phyloP scores from a whole-genome alignment of 1,140 invertebrate species.

The Panulirus ornatus region DNA sequence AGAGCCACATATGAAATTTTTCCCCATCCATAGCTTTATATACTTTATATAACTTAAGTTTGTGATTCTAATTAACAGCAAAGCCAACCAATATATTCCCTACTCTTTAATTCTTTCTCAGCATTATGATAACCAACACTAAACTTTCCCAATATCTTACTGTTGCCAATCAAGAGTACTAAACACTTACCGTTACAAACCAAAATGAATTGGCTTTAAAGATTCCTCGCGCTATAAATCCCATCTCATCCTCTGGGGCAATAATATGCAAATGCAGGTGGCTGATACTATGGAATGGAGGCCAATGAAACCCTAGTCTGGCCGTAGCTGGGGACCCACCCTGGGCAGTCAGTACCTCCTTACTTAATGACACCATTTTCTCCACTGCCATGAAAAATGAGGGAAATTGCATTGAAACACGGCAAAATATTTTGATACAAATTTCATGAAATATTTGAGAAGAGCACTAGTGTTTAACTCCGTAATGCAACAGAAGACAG shows the following conservation, averaged over 20 bases:
- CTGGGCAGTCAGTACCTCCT: conserved; percentile 77
- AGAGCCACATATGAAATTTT: background rate
- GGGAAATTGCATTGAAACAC: no score
- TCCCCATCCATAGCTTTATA: background rate
- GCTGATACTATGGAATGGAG: conserved; percentile 89
- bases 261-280: conserved; percentile 95
- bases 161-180: background rate
- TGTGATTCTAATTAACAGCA: background rate
- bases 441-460: no score
- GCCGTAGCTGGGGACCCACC: conserved; percentile 31
- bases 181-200: conserved; percentile 88
- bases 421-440: no score
- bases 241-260: conserved; percentile 87
- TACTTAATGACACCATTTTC: conserved; percentile 78
- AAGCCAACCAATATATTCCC: background rate
- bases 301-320: conserved; percentile 93
- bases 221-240: conserved; percentile 83
- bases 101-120: background rate
- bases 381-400: conserved; percentile 46
- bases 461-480: no score
- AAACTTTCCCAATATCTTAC: background rate
- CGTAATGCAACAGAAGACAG: no score
- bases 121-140: background rate
- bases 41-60: background rate
- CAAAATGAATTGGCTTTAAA: conserved; percentile 88